Base-by-base conservation (phyloP, 2,888 invertebrate species). In the Opisthograptis luteolata region DNA sequence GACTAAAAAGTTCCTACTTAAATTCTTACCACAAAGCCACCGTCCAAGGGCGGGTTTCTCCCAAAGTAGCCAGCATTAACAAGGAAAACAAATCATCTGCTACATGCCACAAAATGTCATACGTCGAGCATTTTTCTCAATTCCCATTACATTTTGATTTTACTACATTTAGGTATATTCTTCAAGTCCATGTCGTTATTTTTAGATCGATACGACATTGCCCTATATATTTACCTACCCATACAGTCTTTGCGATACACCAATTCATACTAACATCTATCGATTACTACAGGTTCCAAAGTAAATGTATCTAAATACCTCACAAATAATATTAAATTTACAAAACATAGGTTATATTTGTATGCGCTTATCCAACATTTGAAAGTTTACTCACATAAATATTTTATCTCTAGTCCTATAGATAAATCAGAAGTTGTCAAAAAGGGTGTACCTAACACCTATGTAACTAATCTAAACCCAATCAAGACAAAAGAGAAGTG, bases 231-330 rank as follows among this genome's bases (percentile, higher is more conserved):
- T 9, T 44, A 39, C 20, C 44, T 55, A 55, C 48, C 46, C 59
- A 40, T 57, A 60, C 62, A 62, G 62, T 62, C 62, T 62, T 62
- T 60, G 62, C 60, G 46, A 50, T 57, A 55, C 51, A 47, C 25
- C 57, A 57, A 59, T 40, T 50, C 50, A 53, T 51, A 28, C 35
- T 20, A 50, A 55, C 57, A 55, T 55, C 32, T 41, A 43, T 59
- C 45, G 42, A 50, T 50, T 35, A 8, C 35, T 52, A 50, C 50
- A 39, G 49, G 48, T 32, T 47, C 40, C 15, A 43, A 43, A 25
- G 22, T 39, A 43, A 49, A 49, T 8, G 24, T 42, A 13, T 39
- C 49, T 49, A 49, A 49, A 49, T 13, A 39, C 27, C 15, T 15
- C 41, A 34, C 35, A 48, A 48, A 47, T 28, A n/a, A 34, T 28